phyloP scores from a whole-genome alignment of 2,113 vertebrate species.

The Neotoma lepida region DNA sequence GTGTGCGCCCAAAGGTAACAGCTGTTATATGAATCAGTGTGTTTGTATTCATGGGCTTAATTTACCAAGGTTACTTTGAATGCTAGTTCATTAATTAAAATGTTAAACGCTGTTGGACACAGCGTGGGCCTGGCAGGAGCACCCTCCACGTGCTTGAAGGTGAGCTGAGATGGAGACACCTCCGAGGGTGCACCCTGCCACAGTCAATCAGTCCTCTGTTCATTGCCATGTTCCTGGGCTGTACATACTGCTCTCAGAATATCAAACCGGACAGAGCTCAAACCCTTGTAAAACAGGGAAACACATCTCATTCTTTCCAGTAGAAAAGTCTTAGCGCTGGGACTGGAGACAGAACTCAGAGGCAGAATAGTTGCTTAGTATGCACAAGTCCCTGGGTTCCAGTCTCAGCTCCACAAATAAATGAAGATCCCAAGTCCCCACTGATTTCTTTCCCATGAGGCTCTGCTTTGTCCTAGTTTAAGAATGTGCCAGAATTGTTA shows the following conservation, averaged over 20 bases:
- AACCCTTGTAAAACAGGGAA: background rate
- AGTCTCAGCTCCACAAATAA: background rate
- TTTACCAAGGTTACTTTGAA: constrained; percentile 64
- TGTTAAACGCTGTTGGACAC: constrained; percentile 34
- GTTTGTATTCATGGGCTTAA: constrained; percentile 56
- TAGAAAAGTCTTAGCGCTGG: background rate
- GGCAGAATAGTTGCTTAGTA: background rate
- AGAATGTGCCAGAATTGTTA: background rate
- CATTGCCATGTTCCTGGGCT: background rate
- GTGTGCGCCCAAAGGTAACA: background rate
- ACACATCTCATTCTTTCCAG: constrained; percentile 10
- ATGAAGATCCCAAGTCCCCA: background rate
- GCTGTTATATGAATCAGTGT: constrained; percentile 12
- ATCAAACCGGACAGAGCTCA: background rate
- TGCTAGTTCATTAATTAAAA: constrained; percentile 69
- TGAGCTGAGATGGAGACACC: background rate
- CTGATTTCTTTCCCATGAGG: background rate
- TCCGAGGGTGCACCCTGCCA: background rate
- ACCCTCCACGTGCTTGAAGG: background rate
- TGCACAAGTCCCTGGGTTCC: background rate
- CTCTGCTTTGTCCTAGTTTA: background rate
- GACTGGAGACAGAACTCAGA: background rate
- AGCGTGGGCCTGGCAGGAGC: background rate
- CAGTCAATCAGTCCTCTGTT: too few species aligned
- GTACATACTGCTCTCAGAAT: background rate